Evolutionary conservation across 53 echinoderm and acorn worm species (phyloP).

Genomic region (Temnopleurus reevesii): DNA sequence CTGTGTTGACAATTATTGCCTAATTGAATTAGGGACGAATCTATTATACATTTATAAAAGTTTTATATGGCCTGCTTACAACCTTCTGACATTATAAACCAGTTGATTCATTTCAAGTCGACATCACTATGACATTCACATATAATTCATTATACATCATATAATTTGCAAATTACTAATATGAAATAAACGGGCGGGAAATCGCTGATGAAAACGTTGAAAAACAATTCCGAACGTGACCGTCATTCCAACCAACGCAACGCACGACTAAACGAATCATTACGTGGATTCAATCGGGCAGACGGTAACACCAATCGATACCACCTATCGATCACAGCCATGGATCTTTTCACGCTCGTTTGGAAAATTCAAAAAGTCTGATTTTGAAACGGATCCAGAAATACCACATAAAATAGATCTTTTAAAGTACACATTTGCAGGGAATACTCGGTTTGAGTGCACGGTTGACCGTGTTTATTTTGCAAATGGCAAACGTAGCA

Average conservation of each 20-base stretch:
- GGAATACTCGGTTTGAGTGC: background rate
- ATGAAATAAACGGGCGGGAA: background rate
- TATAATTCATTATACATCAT: background rate
- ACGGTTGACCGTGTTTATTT: slow-evolving; percentile 11
- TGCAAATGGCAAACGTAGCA: background rate
- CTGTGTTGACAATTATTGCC: too few species aligned
- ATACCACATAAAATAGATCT: background rate
- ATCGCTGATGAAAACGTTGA: background rate
- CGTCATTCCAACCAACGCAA: background rate
- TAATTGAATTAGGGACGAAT: too few species aligned
- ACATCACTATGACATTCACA: background rate
- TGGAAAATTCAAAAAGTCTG: background rate
- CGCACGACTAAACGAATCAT: background rate
- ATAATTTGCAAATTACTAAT: background rate
- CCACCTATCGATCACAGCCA: background rate
- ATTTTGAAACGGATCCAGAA: background rate
- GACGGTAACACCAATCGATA: slow-evolving; percentile 8
- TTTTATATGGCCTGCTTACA: too few species aligned
- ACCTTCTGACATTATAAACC: too few species aligned
- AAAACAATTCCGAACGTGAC: background rate
- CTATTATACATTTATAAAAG: too few species aligned
- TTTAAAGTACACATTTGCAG: background rate
- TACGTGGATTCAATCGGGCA: background rate
- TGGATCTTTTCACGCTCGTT: background rate
- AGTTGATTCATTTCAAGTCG: background rate